Evolutionary conservation across 2,113 vertebrate genomes (phyloP).

Genomic region (Eulemur macaco): DNA sequence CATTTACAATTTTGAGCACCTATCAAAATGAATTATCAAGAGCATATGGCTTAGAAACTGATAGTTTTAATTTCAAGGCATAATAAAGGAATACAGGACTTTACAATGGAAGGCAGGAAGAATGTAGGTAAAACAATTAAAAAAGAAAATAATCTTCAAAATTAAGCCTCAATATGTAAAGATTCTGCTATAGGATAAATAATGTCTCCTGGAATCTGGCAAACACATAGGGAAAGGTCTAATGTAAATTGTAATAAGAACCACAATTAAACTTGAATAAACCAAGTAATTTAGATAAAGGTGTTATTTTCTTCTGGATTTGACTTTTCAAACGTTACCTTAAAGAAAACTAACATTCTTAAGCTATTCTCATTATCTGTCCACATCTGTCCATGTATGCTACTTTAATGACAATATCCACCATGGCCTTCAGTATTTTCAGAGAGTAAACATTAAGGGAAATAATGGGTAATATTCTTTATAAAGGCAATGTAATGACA

Average conservation of each 20-base stretch:
- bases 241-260: background rate
- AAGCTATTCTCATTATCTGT: background rate
- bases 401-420: background rate
- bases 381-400: background rate
- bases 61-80: slow-evolving; percentile 71
- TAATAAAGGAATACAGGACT: slow-evolving; percentile 66
- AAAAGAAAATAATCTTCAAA: slow-evolving; percentile 27
- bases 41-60: slow-evolving; percentile 61
- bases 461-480: background rate
- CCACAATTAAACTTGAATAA: background rate
- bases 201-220: background rate
- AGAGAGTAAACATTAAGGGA: background rate
- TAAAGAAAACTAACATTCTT: background rate
- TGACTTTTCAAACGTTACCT: background rate
- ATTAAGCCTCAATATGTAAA: background rate
- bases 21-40: slow-evolving; percentile 73
- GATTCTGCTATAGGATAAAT: background rate
- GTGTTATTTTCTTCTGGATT: background rate
- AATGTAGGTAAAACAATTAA: background rate
- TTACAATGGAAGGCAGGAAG: slow-evolving; percentile 48
- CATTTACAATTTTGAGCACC: slow-evolving; percentile 80
- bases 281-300: background rate
- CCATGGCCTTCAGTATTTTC: background rate
- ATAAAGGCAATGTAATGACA: background rate
- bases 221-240: background rate